A percentile compares a stretch with the other conserved stretches of the same genome.
Evolutionary conservation across 2,113 vertebrate genomes (phyloP).

Genomic region (Melanostigma gelatinosum): DNA sequence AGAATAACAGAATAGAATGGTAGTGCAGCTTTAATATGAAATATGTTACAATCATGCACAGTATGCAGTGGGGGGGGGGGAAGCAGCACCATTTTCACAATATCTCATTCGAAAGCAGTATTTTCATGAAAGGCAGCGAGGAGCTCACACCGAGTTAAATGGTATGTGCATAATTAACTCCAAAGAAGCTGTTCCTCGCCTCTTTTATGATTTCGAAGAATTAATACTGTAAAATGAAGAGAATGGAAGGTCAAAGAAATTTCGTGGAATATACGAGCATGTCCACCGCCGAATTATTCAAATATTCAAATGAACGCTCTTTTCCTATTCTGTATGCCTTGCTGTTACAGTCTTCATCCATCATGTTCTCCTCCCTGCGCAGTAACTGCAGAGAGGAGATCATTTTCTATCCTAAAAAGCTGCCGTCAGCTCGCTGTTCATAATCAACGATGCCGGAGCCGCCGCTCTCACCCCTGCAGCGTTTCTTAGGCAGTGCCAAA

Average conservation of each 20-base stretch:
- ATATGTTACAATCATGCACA: background rate
- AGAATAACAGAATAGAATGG: too few species aligned
- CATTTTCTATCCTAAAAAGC: slow-evolving; percentile 43
- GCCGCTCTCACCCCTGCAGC: slow-evolving; percentile 11
- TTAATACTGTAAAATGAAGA: slow-evolving; percentile 33
- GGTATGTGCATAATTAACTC: slow-evolving; percentile 43
- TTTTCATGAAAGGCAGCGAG: background rate
- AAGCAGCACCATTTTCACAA: background rate
- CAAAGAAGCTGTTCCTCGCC: slow-evolving; percentile 5
- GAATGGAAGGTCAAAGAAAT: slow-evolving; percentile 40
- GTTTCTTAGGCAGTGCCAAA: background rate
- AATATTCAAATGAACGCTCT: slow-evolving; percentile 40
- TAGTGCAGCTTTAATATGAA: too few species aligned
- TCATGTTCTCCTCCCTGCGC: slow-evolving; percentile 29
- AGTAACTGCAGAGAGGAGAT: slow-evolving; percentile 18
- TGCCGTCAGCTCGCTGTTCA: slow-evolving; percentile 15
- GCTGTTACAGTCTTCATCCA: slow-evolving; percentile 26
- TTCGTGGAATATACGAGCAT: slow-evolving; percentile 7
- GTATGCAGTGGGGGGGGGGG: background rate
- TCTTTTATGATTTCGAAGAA: slow-evolving; percentile 37
- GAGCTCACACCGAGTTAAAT: slow-evolving; percentile 15
- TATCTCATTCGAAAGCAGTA: background rate
- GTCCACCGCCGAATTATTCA: slow-evolving; percentile 28
- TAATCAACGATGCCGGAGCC: slow-evolving; percentile 27
- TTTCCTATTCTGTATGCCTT: slow-evolving; percentile 1